phyloP scores from a whole-genome alignment of 1,140 invertebrate genomes.

The Argopecten irradians region DNA sequence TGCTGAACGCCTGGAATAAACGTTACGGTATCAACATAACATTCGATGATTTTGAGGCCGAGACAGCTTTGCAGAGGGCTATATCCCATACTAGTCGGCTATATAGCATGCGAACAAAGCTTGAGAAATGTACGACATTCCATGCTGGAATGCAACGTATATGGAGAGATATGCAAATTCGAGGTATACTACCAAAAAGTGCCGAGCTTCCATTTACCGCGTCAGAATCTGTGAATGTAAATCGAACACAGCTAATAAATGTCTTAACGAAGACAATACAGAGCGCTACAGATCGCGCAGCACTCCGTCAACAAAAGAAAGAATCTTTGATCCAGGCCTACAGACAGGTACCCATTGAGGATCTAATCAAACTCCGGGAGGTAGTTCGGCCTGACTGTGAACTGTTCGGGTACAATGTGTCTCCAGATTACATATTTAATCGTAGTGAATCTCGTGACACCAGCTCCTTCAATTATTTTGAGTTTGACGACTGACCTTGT shows the following conservation, averaged over 20 bases:
- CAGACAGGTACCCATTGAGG: constrained; percentile 30
- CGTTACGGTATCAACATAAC: constrained; percentile 35
- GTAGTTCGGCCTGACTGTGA: constrained; percentile 44
- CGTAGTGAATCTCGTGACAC: neutral
- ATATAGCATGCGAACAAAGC: constrained; percentile 29
- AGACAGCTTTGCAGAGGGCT: constrained; percentile 39
- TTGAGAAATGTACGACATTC: constrained; percentile 45
- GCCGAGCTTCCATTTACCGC: constrained; percentile 40
- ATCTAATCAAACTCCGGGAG: constrained; percentile 36
- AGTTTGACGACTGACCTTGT: neutral
- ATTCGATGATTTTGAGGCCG: constrained; percentile 50
- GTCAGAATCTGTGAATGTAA: neutral
- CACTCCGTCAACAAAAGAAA: constrained; percentile 30
- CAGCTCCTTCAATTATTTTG: neutral
- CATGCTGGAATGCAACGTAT: constrained; percentile 34
- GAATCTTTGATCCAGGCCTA: constrained; percentile 49
- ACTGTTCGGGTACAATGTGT: constrained; percentile 48
- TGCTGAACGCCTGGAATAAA: constrained; percentile 48
- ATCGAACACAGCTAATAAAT: neutral
- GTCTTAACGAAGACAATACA: constrained; percentile 25
- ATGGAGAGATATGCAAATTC: constrained; percentile 56
- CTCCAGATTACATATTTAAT: constrained; percentile 40
- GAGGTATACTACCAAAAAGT: constrained; percentile 49
- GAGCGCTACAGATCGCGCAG: neutral
- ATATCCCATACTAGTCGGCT: constrained; percentile 2